Percentiles rank a stretch among this genome's conserved stretches.
phyloP scores from a whole-genome alignment of 2,113 vertebrate genomes.

The Pogona vitticeps region DNA sequence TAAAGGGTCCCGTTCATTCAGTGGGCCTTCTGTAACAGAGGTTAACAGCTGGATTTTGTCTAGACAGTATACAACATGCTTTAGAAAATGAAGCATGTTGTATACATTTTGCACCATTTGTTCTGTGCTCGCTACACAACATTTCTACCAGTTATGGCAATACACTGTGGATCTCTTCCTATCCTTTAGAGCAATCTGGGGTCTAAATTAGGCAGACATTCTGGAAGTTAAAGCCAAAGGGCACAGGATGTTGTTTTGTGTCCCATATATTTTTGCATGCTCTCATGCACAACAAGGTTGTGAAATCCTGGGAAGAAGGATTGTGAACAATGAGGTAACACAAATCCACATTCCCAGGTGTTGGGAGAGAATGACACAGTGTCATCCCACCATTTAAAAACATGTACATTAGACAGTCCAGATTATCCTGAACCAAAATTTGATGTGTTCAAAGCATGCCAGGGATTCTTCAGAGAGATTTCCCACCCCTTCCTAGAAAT shows the following conservation, averaged over 20 bases:
- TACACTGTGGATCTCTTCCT: not conserved
- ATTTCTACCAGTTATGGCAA: not conserved
- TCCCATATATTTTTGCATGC: not conserved
- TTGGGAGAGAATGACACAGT: not conserved
- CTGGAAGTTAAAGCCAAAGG: not conserved
- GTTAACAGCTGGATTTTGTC: too few species aligned
- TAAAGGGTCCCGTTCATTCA: too few species aligned
- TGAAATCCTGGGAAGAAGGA: not conserved
- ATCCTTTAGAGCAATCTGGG: not conserved
- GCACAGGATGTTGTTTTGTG: not conserved
- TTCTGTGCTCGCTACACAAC: not conserved
- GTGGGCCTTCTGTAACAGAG: too few species aligned
- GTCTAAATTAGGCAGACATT: not conserved
- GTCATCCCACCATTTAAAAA: not conserved
- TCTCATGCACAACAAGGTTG: not conserved
- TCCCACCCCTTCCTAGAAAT: not conserved
- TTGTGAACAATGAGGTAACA: not conserved
- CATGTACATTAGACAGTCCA: not conserved
- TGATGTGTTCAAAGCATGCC: not conserved
- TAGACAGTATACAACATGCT: too few species aligned
- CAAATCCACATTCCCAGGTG: not conserved
- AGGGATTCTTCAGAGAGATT: not conserved
- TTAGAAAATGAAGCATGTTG: too few species aligned
- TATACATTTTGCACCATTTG: too few species aligned
- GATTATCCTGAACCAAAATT: not conserved